A percentile compares a stretch with the other conserved stretches of the same genome.
Evolutionary conservation across 2,888 invertebrate genomes (phyloP).

Genomic region (Philereme vetulata): DNA sequence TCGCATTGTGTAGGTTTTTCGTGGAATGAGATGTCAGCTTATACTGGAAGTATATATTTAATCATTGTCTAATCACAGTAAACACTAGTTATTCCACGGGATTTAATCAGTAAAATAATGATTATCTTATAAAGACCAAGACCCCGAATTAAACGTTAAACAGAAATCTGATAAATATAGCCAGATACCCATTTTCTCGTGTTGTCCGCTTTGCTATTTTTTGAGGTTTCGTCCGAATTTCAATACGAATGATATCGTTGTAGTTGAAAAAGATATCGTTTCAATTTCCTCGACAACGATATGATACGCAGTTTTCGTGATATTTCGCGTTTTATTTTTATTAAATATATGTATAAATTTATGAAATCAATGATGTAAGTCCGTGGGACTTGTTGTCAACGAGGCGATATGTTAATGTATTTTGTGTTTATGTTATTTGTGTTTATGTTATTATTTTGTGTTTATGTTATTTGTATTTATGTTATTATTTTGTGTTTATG

Average conservation of each 20-base stretch:
- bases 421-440: too few species aligned
- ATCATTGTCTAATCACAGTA: too few species aligned
- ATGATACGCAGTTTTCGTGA: conserved; percentile 5
- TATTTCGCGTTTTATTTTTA: conserved; percentile 6
- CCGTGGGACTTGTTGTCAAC: conserved; percentile 1
- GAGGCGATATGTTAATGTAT: too few species aligned
- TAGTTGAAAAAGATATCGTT: conserved; percentile 26
- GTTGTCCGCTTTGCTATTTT: too few species aligned
- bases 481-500: too few species aligned
- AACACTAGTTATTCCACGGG: too few species aligned
- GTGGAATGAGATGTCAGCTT: too few species aligned
- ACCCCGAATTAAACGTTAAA: not conserved
- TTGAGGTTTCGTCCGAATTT: conserved; percentile 9
- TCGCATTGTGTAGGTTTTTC: too few species aligned
- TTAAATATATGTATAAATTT: conserved; percentile 1
- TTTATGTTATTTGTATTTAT: too few species aligned
- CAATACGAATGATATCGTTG: conserved; percentile 17
- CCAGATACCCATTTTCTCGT: conserved; percentile 6
- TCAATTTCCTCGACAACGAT: conserved; percentile 23
- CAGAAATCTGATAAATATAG: not conserved
- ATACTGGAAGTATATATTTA: too few species aligned
- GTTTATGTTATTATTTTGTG: too few species aligned
- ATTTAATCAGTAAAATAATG: too few species aligned
- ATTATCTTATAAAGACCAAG: not conserved
- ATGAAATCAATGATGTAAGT: not conserved